phyloP scores from a whole-genome alignment of 2,888 invertebrate species.

The Chrysina gloriosa region DNA sequence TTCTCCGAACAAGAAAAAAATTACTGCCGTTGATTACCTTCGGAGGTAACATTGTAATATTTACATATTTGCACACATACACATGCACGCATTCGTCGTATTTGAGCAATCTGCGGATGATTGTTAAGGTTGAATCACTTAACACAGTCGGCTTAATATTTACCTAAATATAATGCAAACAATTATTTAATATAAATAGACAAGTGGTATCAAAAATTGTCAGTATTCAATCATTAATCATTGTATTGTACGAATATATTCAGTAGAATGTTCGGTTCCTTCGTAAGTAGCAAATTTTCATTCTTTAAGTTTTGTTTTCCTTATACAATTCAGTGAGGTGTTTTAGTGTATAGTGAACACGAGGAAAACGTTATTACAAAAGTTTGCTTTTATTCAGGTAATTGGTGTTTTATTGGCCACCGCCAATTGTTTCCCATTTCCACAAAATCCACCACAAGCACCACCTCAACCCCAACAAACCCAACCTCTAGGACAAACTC shows the following conservation, averaged over 20 bases:
- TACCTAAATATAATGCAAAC: conserved; percentile 50
- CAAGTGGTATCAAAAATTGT: conserved; percentile 31
- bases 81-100: not conserved
- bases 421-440: not conserved
- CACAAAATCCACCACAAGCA: conserved; percentile 9
- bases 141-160: conserved; percentile 52
- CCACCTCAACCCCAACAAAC: not conserved
- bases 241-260: conserved; percentile 5
- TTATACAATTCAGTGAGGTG: not conserved
- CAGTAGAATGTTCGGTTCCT: conserved; percentile 2
- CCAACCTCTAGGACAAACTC: not conserved
- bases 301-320: not conserved
- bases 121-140: conserved; percentile 54
- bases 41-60: conserved; percentile 14
- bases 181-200: conserved; percentile 50
- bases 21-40: not conserved
- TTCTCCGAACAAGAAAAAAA: conserved; percentile 13
- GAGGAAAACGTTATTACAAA: not conserved
- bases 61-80: conserved; percentile 24
- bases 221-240: conserved; percentile 35
- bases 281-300: conserved; percentile 14
- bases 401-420: not conserved
- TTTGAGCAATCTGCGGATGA: conserved; percentile 31
- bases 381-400: conserved; percentile 11
- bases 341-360: conserved; percentile 1